These are phyloP conservation scores for Eulemur mongoz DNA, from an alignment of 2,797 vertebrate species.

Conservation along the genomic window DNA sequence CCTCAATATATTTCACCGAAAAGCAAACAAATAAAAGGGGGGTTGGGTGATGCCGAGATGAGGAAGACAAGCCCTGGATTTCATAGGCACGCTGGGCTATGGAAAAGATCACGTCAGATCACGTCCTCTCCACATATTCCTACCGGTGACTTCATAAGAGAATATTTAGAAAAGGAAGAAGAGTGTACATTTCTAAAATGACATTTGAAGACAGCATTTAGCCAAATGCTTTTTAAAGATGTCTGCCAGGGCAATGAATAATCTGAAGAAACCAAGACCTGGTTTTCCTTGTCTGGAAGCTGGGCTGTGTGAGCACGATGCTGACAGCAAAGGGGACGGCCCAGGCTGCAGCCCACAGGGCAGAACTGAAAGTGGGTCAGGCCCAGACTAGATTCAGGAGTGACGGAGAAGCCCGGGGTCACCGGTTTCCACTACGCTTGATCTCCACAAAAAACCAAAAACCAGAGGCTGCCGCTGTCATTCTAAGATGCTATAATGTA, in stretches of 20 bases:
- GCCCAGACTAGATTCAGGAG: background rate
- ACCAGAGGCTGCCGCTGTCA: background rate
- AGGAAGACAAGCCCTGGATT: background rate
- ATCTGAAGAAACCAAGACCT: background rate
- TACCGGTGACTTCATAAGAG: background rate
- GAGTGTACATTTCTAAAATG: background rate
- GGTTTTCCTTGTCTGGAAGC: background rate
- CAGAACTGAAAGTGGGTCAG: background rate
- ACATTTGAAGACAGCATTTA: background rate
- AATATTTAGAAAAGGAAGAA: background rate
- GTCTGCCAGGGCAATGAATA: background rate
- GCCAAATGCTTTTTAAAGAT: background rate
- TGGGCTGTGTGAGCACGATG: accelerated
- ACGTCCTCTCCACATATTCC: background rate
- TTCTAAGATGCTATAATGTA: accelerated
- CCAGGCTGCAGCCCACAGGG: accelerated
- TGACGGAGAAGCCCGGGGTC: background rate
- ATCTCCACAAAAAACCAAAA: background rate
- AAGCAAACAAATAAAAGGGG: background rate
- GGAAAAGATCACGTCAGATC: background rate
- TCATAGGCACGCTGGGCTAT: accelerated
- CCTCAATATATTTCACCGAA: background rate
- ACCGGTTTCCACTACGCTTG: accelerated
- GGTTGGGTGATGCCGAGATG: too few relatives aligned
- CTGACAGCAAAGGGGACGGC: background rate